A percentile compares a stretch with the other conserved stretches of the same genome.
Evolutionary conservation across 2,797 vertebrate genomes (phyloP).

Genomic region (Gobionotothen gibberifrons): DNA sequence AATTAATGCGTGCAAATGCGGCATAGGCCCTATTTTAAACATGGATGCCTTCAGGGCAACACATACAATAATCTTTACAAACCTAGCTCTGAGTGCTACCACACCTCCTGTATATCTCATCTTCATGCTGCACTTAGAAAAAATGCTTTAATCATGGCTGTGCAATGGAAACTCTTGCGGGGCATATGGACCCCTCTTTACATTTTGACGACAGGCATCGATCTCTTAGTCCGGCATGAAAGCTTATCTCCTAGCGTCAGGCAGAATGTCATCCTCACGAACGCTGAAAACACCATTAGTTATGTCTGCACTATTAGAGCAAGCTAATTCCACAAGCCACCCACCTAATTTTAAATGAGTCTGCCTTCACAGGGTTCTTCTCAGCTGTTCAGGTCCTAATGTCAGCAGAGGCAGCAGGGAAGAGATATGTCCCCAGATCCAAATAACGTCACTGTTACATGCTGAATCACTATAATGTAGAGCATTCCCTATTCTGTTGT

Average conservation of each 20-base stretch:
- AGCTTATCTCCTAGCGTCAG: conserved; percentile 67
- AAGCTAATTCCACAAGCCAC: conserved; percentile 74
- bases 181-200: conserved; percentile 27
- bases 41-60: conserved; percentile 50
- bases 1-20: conserved; percentile 59
- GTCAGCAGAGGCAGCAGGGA: conserved; percentile 52
- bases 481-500: conserved; percentile 21
- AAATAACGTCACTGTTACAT: conserved; percentile 49
- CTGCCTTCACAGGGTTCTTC: conserved; percentile 30
- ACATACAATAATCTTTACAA: conserved; percentile 40
- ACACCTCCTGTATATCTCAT: conserved; percentile 51
- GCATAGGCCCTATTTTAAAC: conserved; percentile 60
- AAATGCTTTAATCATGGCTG: conserved; percentile 44
- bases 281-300: conserved; percentile 69
- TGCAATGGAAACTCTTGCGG: conserved; percentile 29
- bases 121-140: conserved; percentile 49
- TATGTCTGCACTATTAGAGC: conserved; percentile 67
- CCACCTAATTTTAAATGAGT: conserved; percentile 69
- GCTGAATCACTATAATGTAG: conserved; percentile 31
- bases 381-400: conserved; percentile 44
- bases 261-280: conserved; percentile 73
- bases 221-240: conserved; percentile 59
- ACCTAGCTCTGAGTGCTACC: conserved; percentile 18
- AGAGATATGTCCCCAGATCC: conserved; percentile 54
- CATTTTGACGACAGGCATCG: conserved; percentile 43